A percentile compares a stretch with the other conserved stretches of the same genome.
Evolutionary conservation across 1,140 invertebrate genomes (phyloP).

Genomic region (Phenacoccus solenopsis): DNA sequence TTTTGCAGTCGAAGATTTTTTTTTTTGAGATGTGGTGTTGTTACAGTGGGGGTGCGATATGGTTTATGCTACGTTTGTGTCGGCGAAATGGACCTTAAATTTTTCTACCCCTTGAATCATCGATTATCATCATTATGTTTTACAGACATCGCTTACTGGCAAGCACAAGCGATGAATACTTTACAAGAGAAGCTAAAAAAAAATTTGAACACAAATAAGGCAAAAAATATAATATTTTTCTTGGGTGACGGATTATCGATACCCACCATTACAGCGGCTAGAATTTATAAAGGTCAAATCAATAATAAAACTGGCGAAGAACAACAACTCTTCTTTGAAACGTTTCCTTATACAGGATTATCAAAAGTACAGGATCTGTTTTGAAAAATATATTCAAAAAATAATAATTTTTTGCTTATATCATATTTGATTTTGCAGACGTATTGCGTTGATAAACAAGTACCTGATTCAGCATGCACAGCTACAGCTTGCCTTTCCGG

Average conservation of each 20-base stretch:
- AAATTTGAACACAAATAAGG: conserved; percentile 27
- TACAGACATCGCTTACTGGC: conserved; percentile 25
- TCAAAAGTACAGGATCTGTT: conserved; percentile 26
- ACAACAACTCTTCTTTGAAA: conserved; percentile 36
- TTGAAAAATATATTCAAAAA: no score
- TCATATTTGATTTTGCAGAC: conserved; percentile 32
- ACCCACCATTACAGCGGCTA: conserved; percentile 47
- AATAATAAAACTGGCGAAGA: conserved; percentile 42
- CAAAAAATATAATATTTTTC: conserved; percentile 57
- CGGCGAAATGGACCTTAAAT: no score
- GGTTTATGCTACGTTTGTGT: no score
- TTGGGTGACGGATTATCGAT: conserved; percentile 62
- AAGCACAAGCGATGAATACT: conserved; percentile 18
- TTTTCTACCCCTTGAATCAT: neutral
- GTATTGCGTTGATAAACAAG: conserved; percentile 38
- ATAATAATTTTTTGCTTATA: no score
- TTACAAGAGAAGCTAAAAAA: conserved; percentile 22
- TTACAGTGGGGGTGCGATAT: no score
- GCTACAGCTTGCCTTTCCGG: conserved; percentile 39
- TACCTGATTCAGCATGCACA: conserved; percentile 38
- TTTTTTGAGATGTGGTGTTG: no score
- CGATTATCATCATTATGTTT: neutral
- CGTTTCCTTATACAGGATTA: conserved; percentile 39
- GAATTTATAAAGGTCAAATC: conserved; percentile 45
- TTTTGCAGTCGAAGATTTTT: no score